Evolutionary conservation across 2,797 vertebrate species (phyloP), one percentile per base, ranked within the genome.

Genomic region (Linurgus olivaceus): DNA sequence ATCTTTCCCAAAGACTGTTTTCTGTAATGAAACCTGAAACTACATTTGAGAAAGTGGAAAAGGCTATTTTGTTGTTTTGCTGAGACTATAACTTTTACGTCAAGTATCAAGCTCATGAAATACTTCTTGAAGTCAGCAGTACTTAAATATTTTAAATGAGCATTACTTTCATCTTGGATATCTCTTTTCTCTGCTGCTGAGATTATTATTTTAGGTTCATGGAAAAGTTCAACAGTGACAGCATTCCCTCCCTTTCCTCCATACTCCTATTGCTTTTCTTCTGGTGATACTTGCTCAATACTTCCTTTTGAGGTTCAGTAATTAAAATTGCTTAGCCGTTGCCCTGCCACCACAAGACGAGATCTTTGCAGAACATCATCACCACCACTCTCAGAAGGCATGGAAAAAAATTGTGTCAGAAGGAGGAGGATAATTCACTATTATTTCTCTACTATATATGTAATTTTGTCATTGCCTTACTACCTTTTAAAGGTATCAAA

Each of bases 271-370:
- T 9, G 0, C 16, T 88, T 45, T 68, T 63, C 81, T 74, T 93
- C 77, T 63, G 42, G 57, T 68, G 31, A 73, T 50, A 45, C n/a
- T 38, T 91, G 33, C 23, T 66, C 25, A 55, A 7, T 15, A 23
- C 1, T 91, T 80, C 35, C 72, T 94, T 97, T 90, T 88, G 74
- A 55, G n/a, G 19, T 79, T 80, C 15, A 19, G 73, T 94, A 96
- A 96, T 94, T 92, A 95, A 96, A 96, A 86, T 40, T 85, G 16
- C 21, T 50, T 50, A 72, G 52, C 81, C 68, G 89, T 37, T 80
- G 25, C 20, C 40, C 14, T 72, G 29, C 58, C 47, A 59, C 10
- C 4, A 11, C 40, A 67, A 58, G 16, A 58, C 31, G 9, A 65
- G 18, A 76, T 25, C 10, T 54, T 66, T 35, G 13, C 19, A 38